Evolutionary conservation across 2,888 invertebrate species (phyloP), one percentile per base, ranked within the genome.

Genomic region (Mythimna lalbum): DNA sequence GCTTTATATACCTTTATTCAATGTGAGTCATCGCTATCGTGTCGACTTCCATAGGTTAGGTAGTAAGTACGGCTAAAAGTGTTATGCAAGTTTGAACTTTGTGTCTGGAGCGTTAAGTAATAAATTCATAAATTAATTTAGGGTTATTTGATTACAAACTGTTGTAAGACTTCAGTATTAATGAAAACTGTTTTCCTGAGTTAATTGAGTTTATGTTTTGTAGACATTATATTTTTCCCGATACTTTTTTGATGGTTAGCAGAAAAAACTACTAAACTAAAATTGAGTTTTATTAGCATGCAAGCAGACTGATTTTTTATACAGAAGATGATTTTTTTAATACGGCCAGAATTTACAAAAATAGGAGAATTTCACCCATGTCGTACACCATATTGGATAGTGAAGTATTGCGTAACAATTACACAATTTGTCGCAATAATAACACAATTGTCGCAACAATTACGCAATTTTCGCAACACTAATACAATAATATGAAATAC

Each of bases 401-500:
- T 43, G 21, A 64, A 9, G 21, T 56, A 78, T 84, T 88, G 78
- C 47, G 19, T 14, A 76, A 86, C 56, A 59, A 76, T 88, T 53
- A 31, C 6, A 61, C 4, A 9, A 19, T 62, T 78, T 85, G 87
- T 76, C 83, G 55, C 64, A 77, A 86, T 55, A 60, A 77, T 88
- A 78, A 72, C 80, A 67, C 68, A 81, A 68, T 9, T 69, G 78
- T 62, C 60, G 55, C 64, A 77, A 86, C 55, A 57, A 78, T 88
- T 80, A 72, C 80, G 66, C 69, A 81, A 69, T 7, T 69, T 77
- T 62, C 61, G 82, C 79, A 82, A 80, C 52, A 66, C 77, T 88
- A 69, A 80, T 84, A 81, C 76, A 84, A 84, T 81, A 68, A 84
- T 83, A 74, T 81, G 84, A 80, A 86, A 87, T 36, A 39, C 81